Evolutionary conservation across 1,140 invertebrate genomes (phyloP).

Genomic region (Phenacoccus solenopsis): DNA sequence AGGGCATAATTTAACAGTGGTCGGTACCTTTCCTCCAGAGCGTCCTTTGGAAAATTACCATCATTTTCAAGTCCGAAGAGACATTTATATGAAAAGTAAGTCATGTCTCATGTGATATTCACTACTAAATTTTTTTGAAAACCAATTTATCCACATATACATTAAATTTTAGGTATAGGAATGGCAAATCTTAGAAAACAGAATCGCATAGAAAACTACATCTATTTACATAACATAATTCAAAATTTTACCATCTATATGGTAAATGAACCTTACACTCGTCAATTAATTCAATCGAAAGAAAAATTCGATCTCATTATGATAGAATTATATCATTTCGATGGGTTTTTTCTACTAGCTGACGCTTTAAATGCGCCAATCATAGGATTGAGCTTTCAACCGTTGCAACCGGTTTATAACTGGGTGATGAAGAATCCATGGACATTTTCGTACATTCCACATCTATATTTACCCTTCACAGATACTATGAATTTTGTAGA

Average conservation of each 20-base stretch:
- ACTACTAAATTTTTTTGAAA: too few species aligned
- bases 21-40: conserved; percentile 44
- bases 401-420: not conserved
- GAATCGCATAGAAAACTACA: not conserved
- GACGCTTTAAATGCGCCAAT: conserved; percentile 24
- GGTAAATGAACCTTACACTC: not conserved
- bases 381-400: not conserved
- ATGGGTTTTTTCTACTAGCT: conserved; percentile 24
- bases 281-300: not conserved
- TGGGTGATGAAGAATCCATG: conserved; percentile 8
- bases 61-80: not conserved
- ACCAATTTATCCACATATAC: not conserved
- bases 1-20: conserved; percentile 48
- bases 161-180: not conserved
- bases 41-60: conserved; percentile 11
- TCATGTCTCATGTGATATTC: not conserved
- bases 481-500: conserved; percentile 12
- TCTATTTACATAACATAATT: not conserved
- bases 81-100: not conserved
- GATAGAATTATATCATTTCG: not conserved
- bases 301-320: not conserved
- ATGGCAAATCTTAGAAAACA: not conserved
- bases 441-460: conserved; percentile 19
- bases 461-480: not conserved
- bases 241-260: not conserved